These are phyloP conservation scores for Alentia gelatinosa DNA, from an alignment of 2,888 invertebrate genomes.

Conservation along the genomic window DNA sequence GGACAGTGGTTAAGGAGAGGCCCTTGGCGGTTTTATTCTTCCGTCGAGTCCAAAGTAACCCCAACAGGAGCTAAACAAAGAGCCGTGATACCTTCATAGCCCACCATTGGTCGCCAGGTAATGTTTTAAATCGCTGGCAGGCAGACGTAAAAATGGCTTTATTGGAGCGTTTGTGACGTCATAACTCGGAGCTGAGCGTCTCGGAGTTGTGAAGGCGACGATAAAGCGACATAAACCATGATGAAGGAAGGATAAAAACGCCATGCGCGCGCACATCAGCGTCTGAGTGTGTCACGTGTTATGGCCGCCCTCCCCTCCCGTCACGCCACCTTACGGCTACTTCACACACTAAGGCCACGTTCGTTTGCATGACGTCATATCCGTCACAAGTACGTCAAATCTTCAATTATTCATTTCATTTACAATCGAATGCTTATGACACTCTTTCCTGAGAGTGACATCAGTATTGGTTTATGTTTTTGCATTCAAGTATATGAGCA, in stretches of 20 bases:
- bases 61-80: constrained; percentile 1
- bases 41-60: neutral
- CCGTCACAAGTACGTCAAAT: too few relatives aligned
- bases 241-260: constrained; percentile 24
- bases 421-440: too few relatives aligned
- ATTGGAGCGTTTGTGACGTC: constrained; percentile 50
- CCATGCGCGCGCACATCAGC: neutral
- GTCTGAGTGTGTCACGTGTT: constrained; percentile 13
- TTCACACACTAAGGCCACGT: neutral
- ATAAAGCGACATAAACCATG: constrained; percentile 45
- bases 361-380: neutral
- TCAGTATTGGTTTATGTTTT: too few relatives aligned
- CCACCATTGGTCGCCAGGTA: neutral
- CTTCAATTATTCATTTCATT: too few relatives aligned
- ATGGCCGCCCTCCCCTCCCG: neutral
- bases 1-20: neutral
- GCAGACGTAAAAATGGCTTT: constrained; percentile 44
- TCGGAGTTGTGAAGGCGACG: constrained; percentile 46
- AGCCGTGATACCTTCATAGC: constrained; percentile 11
- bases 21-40: neutral
- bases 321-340: neutral
- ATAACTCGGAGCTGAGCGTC: constrained; percentile 2
- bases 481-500: too few relatives aligned
- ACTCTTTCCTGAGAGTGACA: too few relatives aligned
- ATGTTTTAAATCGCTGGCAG: neutral